Evolutionary conservation across 2,888 invertebrate genomes (phyloP), one percentile per base, ranked within the genome.

Genomic region (Muscina levida): DNA sequence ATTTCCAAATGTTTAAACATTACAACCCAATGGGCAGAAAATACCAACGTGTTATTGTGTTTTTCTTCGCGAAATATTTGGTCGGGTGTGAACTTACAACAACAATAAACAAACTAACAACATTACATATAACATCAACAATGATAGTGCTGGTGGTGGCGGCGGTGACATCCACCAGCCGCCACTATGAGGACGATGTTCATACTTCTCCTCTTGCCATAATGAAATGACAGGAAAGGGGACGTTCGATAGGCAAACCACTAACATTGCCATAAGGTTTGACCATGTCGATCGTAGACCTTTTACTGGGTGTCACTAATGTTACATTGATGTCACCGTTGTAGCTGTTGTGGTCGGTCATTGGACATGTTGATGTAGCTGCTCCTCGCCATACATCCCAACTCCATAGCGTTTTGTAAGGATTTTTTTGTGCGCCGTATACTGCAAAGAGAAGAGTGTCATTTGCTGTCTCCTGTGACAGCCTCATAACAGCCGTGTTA

Each of bases 11-110:
- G 75, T 46, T 53, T 26, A 11, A 68, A 42, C 42, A 42, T 51
- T 66, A 56, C 17, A 6, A 44, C 31, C 22, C 31, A 48, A 72
- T 37, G 53, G 42, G 72, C 75, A 72, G 31, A n/a, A 59, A 31
- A 15, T 24, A 24, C 53, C 53, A 24, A 53, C 22, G 24, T 53
- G 53, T 53, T 24, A 53, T 22, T 31, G 31, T 3, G 8, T 31
- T 8, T 31, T 8, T 31, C 31, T 42, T 11, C 19, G 10, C 73
- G 73, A 66, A 66, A 39, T 56, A 68, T 26, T 31, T 31, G 8
- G 62, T 56, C 68, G 67, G 72, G 76, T 72, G 79, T 79, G 76
- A 79, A 79, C 79, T 53, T 65, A 72, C 65, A 76, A 31, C 8
- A 31, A 31, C 31, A 31, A 31, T 5, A 3, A 31, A 31, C 31